Evolutionary conservation across 2,797 vertebrate genomes (phyloP), one percentile per base, ranked within the genome.

Genomic region (Coilia nasus): DNA sequence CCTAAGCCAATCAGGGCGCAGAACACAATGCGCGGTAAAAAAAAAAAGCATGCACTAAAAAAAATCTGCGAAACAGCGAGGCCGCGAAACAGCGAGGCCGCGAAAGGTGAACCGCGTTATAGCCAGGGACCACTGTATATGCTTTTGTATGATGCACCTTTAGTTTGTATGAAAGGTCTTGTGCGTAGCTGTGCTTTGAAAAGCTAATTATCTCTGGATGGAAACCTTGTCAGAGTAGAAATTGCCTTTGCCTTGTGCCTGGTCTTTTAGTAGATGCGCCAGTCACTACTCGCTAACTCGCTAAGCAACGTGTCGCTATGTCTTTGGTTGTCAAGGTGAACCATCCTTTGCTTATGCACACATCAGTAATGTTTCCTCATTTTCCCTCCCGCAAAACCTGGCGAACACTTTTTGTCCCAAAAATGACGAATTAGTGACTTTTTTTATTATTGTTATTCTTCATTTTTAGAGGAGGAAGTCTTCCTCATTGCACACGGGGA

Each of bases 381-480:
- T 78, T 82, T 64, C 21, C 35, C 82, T 31, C 62, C 62, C 41
- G 6, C 71, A 82, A 85, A 67, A 35, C 78, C 75, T 84, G 17
- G 17, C 10, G 15, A 85, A 85, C 81, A 83, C 86, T 75, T 15
- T 78, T 87, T 67, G n/a, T 54, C 25, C 47, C 57, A 31, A 87
- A 87, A 81, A 86, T 81, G 78, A 82, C 82, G 83, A 88, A 90
- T 89, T 84, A 88, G 89, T 85, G 67, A 88, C 88, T 91, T 87
- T 87, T 85, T 87, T 88, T 86, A 84, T 82, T 85, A 83, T 88
- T 88, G 83, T 89, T 87, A 88, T 88, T 91, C 89, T 64, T 86
- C 80, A 90, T 91, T 93, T 95, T 89, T 81, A 88, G 23, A 57
- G 28, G 28, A 57, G 54, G 17, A 90, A 91, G 83, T 90, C 90